Conservation (phyloP, 2,113 vertebrate genomes). For the Gymnogyps californianus region DNA sequence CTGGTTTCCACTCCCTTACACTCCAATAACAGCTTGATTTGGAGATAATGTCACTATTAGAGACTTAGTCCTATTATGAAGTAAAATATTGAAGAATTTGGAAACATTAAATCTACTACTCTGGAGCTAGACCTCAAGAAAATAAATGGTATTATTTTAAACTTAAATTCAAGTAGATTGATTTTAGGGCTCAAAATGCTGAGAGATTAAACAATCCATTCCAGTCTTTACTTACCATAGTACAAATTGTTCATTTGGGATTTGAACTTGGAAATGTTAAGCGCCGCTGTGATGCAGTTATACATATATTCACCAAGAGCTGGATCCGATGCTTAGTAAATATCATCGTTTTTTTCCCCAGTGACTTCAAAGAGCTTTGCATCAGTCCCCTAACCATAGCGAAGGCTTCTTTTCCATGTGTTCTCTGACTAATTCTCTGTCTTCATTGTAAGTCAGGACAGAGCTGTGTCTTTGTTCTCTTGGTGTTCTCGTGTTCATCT, state of each 20-base stretch:
- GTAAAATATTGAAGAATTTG: neutral
- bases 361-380: neutral
- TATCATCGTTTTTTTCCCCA: neutral
- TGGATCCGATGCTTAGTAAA: neutral
- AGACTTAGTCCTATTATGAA: neutral
- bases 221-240: neutral
- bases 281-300: neutral
- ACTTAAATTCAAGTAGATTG: neutral
- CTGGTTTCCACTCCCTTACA: neutral
- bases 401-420: neutral
- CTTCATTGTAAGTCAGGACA: neutral
- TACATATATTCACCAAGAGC: neutral
- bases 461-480: neutral
- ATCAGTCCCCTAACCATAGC: neutral
- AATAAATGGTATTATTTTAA: neutral
- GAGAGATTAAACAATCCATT: neutral
- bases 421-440: neutral
- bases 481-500: neutral
- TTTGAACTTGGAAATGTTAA: neutral
- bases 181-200: neutral
- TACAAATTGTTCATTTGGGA: neutral
- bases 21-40: neutral
- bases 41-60: neutral
- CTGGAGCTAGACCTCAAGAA: neutral
- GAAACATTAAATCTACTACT: neutral